Evolutionary conservation across 2,113 vertebrate species (phyloP), one percentile per base, ranked within the genome.

Genomic region (Salvator merianae): DNA sequence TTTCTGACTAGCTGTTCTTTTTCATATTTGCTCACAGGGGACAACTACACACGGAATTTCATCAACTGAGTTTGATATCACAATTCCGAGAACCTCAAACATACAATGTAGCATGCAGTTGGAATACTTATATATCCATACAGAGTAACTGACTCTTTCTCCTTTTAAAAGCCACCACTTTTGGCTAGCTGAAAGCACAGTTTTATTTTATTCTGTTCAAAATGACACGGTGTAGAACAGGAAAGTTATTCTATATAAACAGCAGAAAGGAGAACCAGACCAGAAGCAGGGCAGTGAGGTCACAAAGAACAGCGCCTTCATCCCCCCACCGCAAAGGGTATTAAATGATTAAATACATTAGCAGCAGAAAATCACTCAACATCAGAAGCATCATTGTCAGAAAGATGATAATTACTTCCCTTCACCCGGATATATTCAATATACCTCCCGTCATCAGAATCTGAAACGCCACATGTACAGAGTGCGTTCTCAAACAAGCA

Each of bases 391-490:
- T 99, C 99, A 81, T 99, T 99, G 96, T 99, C 98, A 74, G 99
- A 99, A 91, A 99, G 97, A 94, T 99, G 98, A 91, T 99, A 99
- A 96, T 99, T 99, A 90, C 98, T 99, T 86, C 99, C 99, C 95
- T 99, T 99, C 90, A 99, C 99, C 81, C 98, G 96, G 91, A 99
- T 99, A 93, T 99, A 99, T 93, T 99, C 99, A 3, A 99, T 98
- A 86, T 99, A 99, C 84, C 98, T 95, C 34, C 96, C 98, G 89
- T 99, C 98, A 88, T 99, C 99, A 3, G 98, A 98, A 92, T 99
- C 98, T 0, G 97, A 95, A 83, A 95, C 93, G 71, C 99, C 98
- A 90, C 98, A 99, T 3, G 98, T 98, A 91, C 99, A 99, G 7
- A 99, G 96, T 88, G 94, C 97, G 94, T 91, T 97, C 91, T 99